Base-by-base conservation (phyloP, 2,888 invertebrate genomes). In the Idaea aversata region DNA sequence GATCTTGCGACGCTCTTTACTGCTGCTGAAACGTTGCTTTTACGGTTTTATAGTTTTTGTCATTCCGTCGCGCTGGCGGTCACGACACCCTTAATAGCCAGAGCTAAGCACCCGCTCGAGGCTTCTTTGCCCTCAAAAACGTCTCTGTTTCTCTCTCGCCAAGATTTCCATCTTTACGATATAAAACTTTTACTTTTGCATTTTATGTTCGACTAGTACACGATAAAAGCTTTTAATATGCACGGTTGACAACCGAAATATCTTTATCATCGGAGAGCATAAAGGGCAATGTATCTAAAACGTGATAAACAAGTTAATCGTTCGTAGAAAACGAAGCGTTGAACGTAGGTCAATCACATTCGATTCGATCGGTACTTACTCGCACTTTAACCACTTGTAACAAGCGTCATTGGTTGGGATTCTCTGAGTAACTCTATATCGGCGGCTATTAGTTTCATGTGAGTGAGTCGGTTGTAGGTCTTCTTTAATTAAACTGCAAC, bases 41-140 rank as follows among this genome's bases (percentile, higher is more conserved):
- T 92, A 91, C 91, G 86, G 90, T 93, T 93, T 93, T 93, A 93
- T 93, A 92, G 92, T 92, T 91, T 91, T 88, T 85, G 91, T 87
- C 90, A 88, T 90, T 90, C 82, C 89, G 90, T 86, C 88, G 88
- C 88, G 85, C 88, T 86, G 88, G 87, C 91, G 92, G 92, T 89
- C 91, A 87, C 90, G 82, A 81, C 85, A 83, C 81, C 86, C 90
- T 90, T 93, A 93, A 93, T 92, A 90, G 92, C 87, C 82, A 67
- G 72, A 87, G 88, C 92, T 91, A 91, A 93, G 93, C 92, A 90
- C 91, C 87, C 90, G 90, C 92, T 85, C 88, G 90, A 81, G 92
- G 90, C 90, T 80, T 76, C 80, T 81, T 81, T 82, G 86, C 84
- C 88, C 88, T 84, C 88, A 83, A 87, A 87, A 88, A 87, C 87